These are phyloP conservation scores for Drosophila bocki DNA, from an alignment of 1,140 invertebrate species.

Conservation along the genomic window DNA sequence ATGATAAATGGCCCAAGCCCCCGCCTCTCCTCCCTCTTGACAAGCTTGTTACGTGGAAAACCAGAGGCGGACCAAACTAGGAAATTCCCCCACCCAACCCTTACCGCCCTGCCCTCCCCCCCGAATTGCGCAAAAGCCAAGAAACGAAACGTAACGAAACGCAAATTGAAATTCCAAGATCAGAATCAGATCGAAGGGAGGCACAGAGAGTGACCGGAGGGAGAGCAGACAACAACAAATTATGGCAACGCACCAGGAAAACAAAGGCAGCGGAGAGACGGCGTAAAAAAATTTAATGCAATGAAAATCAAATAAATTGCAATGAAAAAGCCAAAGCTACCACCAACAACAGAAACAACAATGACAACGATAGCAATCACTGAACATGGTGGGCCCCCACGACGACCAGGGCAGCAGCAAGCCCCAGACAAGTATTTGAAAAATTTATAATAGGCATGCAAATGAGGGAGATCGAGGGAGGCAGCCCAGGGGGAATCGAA, in stretches of 20 bases:
- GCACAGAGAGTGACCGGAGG: conserved; percentile 18
- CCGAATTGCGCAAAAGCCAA: conserved; percentile 36
- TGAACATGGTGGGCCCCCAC: conserved; percentile 67
- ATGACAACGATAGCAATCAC: conserved; percentile 77
- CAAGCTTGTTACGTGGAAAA: conserved; percentile 60
- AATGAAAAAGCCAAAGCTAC: conserved; percentile 57
- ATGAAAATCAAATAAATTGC: conserved; percentile 84
- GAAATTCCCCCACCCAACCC: background rate
- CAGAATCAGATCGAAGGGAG: conserved; percentile 58
- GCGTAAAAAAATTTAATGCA: conserved; percentile 70
- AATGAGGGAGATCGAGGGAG: conserved; percentile 42
- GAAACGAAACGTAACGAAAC: conserved; percentile 42
- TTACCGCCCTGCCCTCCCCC: background rate
- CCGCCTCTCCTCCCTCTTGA: background rate
- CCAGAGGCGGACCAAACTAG: background rate
- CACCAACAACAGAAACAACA: conserved; percentile 50
- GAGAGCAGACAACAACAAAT: conserved; percentile 41
- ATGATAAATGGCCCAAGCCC: conserved; percentile 62
- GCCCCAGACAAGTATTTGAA: conserved; percentile 73
- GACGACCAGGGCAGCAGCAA: conserved; percentile 7
- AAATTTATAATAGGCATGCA: conserved; percentile 76
- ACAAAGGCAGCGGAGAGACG: conserved; percentile 35
- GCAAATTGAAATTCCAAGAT: conserved; percentile 80
- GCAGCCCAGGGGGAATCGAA: conserved; percentile 31
- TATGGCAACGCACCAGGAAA: conserved; percentile 51